These are phyloP conservation scores for Meteorus colon DNA, from an alignment of 2,888 invertebrate species.

Conservation along the genomic window DNA sequence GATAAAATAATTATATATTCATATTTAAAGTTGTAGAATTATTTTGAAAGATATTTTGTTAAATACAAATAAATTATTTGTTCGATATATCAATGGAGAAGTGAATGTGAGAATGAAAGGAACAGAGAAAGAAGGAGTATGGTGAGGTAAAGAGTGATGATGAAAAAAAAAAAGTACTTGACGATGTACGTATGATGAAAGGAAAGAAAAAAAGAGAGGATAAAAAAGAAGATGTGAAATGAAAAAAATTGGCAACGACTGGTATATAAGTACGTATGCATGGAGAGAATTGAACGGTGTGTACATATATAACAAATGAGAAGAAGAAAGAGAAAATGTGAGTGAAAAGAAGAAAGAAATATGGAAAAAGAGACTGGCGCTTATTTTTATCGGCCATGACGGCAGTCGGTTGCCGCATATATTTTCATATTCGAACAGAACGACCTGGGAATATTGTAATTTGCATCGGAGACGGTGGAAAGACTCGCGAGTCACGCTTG, in stretches of 20 bases:
- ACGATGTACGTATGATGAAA: conserved; percentile 37
- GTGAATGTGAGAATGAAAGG: no score
- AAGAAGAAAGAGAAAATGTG: neutral
- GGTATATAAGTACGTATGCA: conserved; percentile 17
- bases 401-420: conserved; percentile 58
- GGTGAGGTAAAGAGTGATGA: conserved; percentile 6
- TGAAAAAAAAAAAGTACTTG: conserved; percentile 35
- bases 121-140: neutral
- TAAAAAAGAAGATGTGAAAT: neutral
- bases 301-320: neutral
- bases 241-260: conserved; percentile 33
- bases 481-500: conserved; percentile 64
- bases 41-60: no score
- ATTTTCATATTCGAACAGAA: conserved; percentile 69
- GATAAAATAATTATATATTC: no score
- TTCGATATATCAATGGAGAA: no score
- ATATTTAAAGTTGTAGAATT: no score
- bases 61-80: no score
- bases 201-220: neutral
- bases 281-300: conserved; percentile 20
- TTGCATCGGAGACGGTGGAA: conserved; percentile 69
- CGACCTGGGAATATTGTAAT: conserved; percentile 71
- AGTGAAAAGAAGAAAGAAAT: neutral
- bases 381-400: conserved; percentile 67
- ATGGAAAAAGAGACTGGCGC: conserved; percentile 31